Conservation (phyloP, 2,888 invertebrate genomes). For the Baronia brevicornis region DNA sequence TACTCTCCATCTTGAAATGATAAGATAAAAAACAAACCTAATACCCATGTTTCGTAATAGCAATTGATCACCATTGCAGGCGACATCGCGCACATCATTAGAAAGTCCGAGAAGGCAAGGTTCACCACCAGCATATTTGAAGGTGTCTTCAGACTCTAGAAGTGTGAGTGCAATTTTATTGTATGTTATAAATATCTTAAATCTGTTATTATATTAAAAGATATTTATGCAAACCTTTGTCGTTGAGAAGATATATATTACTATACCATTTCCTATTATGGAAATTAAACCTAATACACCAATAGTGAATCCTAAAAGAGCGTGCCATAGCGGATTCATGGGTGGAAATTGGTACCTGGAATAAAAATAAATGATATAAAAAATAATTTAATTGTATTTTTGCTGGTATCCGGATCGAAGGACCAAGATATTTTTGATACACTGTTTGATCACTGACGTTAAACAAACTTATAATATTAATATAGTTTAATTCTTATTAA, state of each 20-base stretch:
- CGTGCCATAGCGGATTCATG: constrained; percentile 86
- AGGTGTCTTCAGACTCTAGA: constrained; percentile 82
- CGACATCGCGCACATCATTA: constrained; percentile 89
- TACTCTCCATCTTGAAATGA: too few species aligned
- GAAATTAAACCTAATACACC: constrained; percentile 81
- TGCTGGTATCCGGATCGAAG: too few species aligned
- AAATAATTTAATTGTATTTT: too few species aligned
- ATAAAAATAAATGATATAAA: too few species aligned
- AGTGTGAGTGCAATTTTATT: constrained; percentile 23
- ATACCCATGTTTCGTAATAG: constrained; percentile 82
- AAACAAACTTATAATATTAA: too few species aligned
- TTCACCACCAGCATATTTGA: constrained; percentile 93
- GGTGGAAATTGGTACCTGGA: constrained; percentile 87
- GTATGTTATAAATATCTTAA: not conserved
- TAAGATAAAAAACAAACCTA: constrained; percentile 67
- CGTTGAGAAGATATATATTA: constrained; percentile 82
- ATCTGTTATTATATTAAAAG: not conserved
- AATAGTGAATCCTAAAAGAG: constrained; percentile 80
- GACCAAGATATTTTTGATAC: too few species aligned
- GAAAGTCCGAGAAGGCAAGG: constrained; percentile 91
- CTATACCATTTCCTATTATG: constrained; percentile 81
- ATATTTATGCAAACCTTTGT: constrained; percentile 65
- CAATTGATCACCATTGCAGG: constrained; percentile 89
- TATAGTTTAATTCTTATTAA: too few species aligned
- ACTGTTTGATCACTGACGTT: too few species aligned